Conservation (phyloP, 2,113 vertebrate species). For the Charina bottae region DNA sequence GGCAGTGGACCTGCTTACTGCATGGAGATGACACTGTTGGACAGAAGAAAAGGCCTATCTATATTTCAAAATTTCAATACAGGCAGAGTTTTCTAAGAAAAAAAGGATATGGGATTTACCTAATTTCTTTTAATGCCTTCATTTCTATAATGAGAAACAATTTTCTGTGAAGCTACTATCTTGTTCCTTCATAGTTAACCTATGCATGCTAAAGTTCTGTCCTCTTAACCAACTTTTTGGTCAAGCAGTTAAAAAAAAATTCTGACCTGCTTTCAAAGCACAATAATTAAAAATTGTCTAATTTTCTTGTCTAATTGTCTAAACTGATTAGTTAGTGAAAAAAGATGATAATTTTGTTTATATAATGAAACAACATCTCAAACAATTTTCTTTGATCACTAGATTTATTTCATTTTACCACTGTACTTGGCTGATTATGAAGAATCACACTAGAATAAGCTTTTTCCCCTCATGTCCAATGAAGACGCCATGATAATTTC, state of each 20-base stretch:
- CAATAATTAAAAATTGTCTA: background rate
- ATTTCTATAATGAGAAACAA: background rate
- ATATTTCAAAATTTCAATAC: background rate
- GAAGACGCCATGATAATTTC: too few species aligned
- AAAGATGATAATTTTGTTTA: too few species aligned
- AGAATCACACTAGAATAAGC: too few species aligned
- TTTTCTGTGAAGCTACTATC: background rate
- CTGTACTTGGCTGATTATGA: too few species aligned
- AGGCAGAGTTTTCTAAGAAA: constrained; percentile 3
- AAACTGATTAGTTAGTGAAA: background rate
- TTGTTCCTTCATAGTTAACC: background rate
- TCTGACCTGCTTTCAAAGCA: constrained; percentile 10
- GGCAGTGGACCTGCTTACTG: background rate
- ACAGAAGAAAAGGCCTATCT: background rate
- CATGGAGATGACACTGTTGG: background rate
- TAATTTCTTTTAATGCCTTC: constrained; percentile 30
- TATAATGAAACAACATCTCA: too few species aligned
- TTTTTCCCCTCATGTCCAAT: too few species aligned
- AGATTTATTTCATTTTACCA: too few species aligned
- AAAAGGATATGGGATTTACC: background rate
- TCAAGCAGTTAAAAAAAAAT: background rate
- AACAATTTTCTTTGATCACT: too few species aligned
- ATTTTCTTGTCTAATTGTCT: background rate
- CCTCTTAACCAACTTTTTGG: background rate
- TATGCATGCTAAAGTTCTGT: background rate